A percentile compares a stretch with the other conserved stretches of the same genome.
Evolutionary conservation across 1,140 invertebrate species (phyloP).

Genomic region (Drosophila cardini): DNA sequence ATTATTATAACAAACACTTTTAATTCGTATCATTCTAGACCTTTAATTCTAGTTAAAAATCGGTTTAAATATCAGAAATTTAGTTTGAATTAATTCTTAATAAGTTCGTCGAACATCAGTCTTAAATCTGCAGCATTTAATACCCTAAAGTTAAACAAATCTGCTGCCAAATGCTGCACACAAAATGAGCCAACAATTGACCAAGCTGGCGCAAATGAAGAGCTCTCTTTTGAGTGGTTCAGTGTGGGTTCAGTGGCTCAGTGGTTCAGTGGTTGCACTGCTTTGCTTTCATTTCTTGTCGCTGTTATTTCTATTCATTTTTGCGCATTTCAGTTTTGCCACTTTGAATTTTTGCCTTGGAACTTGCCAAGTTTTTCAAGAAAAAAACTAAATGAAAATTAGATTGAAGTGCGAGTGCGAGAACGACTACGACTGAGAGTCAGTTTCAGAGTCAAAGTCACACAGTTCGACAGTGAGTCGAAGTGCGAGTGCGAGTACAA

Average conservation of each 20-base stretch:
- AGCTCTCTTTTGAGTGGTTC: constrained; percentile 5
- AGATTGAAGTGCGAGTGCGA: constrained; percentile 26
- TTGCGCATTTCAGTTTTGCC: constrained; percentile 40
- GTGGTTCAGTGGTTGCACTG: constrained; percentile 13
- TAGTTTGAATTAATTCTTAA: not conserved
- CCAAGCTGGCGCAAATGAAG: constrained; percentile 14
- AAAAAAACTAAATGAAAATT: constrained; percentile 45
- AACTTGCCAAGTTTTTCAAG: constrained; percentile 30
- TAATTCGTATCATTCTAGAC: too few relatives aligned
- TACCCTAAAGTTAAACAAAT: constrained; percentile 1
- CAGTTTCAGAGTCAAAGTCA: not conserved
- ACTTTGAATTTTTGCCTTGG: constrained; percentile 35
- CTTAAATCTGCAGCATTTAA: not conserved
- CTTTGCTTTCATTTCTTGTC: constrained; percentile 20
- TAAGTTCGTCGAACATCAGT: not conserved
- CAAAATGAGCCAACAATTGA: constrained; percentile 31
- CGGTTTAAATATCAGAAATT: too few relatives aligned
- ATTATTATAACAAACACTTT: too few relatives aligned
- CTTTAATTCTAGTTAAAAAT: too few relatives aligned
- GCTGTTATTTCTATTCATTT: constrained; percentile 6
- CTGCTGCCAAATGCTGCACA: constrained; percentile 23
- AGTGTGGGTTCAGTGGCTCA: not conserved
- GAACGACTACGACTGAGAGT: too few relatives aligned
- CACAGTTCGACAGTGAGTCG: not conserved
- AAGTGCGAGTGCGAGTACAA: constrained; percentile 8